Evolutionary conservation across 2,113 vertebrate genomes (phyloP).

Genomic region (Pardalotus punctatus): DNA sequence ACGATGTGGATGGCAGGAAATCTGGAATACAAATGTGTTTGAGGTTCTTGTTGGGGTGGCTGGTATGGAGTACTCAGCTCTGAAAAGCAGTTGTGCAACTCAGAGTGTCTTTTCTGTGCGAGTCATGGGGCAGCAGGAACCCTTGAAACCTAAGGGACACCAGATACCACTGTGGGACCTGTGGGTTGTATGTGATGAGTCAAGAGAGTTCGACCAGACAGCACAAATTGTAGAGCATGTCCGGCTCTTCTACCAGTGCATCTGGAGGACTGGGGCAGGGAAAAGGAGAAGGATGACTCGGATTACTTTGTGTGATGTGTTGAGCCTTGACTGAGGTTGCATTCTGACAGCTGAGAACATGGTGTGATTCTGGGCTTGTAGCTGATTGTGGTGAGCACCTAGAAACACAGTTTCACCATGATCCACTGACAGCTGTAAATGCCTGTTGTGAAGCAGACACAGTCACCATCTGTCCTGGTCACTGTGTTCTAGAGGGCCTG

Average conservation of each 20-base stretch:
- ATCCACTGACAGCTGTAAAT: conserved; percentile 77
- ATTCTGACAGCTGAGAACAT: conserved; percentile 87
- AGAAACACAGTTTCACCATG: conserved; percentile 79
- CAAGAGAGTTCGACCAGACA: conserved; percentile 84
- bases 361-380: conserved; percentile 82
- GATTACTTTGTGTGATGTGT: conserved; percentile 90
- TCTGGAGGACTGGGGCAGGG: conserved; percentile 92
- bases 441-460: conserved; percentile 79
- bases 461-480: conserved; percentile 81
- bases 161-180: conserved; percentile 81
- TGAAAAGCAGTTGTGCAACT: conserved; percentile 82
- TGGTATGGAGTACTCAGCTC: conserved; percentile 74
- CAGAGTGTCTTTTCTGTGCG: conserved; percentile 76
- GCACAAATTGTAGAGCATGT: conserved; percentile 86
- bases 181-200: conserved; percentile 80
- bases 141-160: conserved; percentile 80
- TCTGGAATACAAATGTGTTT: conserved; percentile 66
- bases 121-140: conserved; percentile 72
- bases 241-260: conserved; percentile 87
- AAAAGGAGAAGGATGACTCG: conserved; percentile 87
- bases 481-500: conserved; percentile 72
- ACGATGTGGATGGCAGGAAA: conserved; percentile 80
- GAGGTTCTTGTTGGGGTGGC: conserved; percentile 68
- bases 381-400: conserved; percentile 62
- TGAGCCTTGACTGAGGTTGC: conserved; percentile 87